Percentiles rank a stretch among this genome's conserved stretches.
These are phyloP conservation scores for Morone chrysops DNA, from an alignment of 2,113 vertebrate genomes.

Conservation along the genomic window DNA sequence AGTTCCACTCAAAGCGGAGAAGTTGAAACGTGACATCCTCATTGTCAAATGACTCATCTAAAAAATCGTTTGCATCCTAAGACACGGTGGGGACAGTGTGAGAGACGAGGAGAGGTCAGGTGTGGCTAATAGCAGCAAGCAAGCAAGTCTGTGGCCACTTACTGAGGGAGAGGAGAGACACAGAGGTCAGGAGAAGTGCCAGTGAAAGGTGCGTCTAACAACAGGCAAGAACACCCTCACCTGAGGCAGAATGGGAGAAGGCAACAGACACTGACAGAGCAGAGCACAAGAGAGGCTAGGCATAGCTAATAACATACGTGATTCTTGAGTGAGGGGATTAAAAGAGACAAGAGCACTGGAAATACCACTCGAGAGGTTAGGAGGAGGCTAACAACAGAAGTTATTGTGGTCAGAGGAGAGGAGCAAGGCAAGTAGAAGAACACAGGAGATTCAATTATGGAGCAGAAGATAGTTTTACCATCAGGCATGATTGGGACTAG, in stretches of 20 bases:
- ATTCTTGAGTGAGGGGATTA: conserved; percentile 31
- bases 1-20: background rate
- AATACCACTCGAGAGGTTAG: conserved; percentile 29
- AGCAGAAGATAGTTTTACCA: conserved; percentile 37
- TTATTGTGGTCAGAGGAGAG: conserved; percentile 53
- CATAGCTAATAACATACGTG: conserved; percentile 13
- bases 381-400: conserved; percentile 50
- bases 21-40: background rate
- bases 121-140: conserved; percentile 10
- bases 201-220: conserved; percentile 24
- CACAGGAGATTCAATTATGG: conserved; percentile 49
- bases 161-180: conserved; percentile 6
- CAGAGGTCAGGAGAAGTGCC: conserved; percentile 31
- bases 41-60: background rate
- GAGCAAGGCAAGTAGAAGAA: conserved; percentile 20
- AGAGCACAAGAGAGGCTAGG: background rate
- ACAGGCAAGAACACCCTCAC: conserved; percentile 3
- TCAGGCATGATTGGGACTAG: conserved; percentile 35
- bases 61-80: background rate
- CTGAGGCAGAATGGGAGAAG: conserved; percentile 10
- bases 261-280: conserved; percentile 4
- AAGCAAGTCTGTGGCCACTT: conserved; percentile 22
- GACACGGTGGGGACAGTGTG: background rate
- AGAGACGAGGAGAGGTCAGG: conserved; percentile 12
- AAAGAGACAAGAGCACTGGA: conserved; percentile 35